Percentiles rank a stretch among this genome's conserved stretches.
Evolutionary conservation across 1,140 invertebrate genomes (phyloP).

Genomic region (Heliconius eleuchia): DNA sequence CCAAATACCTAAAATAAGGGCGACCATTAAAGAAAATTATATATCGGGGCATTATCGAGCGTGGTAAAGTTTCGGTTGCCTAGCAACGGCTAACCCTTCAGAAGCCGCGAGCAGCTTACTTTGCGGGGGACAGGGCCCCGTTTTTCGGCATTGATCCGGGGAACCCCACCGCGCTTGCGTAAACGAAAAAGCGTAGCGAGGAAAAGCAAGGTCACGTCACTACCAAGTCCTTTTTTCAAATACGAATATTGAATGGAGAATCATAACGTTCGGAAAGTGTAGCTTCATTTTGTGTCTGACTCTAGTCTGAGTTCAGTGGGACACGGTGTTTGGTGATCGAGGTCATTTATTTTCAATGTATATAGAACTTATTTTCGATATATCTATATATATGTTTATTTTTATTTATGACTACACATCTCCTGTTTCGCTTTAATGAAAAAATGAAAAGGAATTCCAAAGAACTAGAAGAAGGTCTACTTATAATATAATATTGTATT

Average conservation of each 20-base stretch:
- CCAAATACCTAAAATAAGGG: slow-evolving; percentile 38
- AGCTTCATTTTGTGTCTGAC: slow-evolving; percentile 49
- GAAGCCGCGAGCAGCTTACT: slow-evolving; percentile 74
- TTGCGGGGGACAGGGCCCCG: slow-evolving; percentile 65
- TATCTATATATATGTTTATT: neutral
- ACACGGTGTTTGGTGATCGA: slow-evolving; percentile 47
- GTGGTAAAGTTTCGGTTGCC: slow-evolving; percentile 63
- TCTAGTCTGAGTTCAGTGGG: slow-evolving; percentile 55
- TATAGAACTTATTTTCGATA: neutral
- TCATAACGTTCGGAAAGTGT: slow-evolving; percentile 63
- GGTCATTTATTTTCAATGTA: slow-evolving; percentile 18
- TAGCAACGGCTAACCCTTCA: slow-evolving; percentile 76
- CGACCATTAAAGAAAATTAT: slow-evolving; percentile 71
- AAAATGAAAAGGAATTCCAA: neutral
- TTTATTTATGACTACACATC: neutral
- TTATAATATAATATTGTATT: too few relatives aligned
- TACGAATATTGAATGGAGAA: slow-evolving; percentile 77
- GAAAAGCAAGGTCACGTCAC: slow-evolving; percentile 75
- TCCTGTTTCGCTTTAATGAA: neutral
- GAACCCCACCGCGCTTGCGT: slow-evolving; percentile 71
- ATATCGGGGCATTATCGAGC: slow-evolving; percentile 68
- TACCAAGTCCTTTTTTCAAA: slow-evolving; percentile 75
- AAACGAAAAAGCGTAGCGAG: slow-evolving; percentile 72
- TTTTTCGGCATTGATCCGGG: slow-evolving; percentile 77
- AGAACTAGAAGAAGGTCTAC: too few relatives aligned